phyloP scores from a whole-genome alignment of 2,113 vertebrate species.

The Jacana jacana region DNA sequence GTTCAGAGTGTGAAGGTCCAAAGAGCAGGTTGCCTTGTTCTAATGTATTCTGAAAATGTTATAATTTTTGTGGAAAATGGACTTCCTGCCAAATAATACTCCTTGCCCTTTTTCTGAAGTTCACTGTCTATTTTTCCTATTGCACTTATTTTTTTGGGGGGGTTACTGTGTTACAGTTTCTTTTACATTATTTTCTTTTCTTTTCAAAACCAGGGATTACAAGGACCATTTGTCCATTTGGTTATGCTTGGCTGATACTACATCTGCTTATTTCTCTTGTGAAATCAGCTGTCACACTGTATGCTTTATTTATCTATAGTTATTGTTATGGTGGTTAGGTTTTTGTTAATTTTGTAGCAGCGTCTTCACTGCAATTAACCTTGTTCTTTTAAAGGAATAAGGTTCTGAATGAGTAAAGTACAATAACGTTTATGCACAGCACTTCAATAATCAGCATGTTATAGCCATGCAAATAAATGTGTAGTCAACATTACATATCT shows the following conservation, averaged over 20 bases:
- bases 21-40: neutral
- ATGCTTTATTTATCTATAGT: neutral
- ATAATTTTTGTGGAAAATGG: neutral
- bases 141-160: neutral
- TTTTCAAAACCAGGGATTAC: neutral
- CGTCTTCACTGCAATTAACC: neutral
- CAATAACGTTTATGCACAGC: neutral
- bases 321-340: neutral
- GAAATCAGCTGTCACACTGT: neutral
- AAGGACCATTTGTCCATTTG: neutral
- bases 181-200: neutral
- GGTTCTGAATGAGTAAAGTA: neutral
- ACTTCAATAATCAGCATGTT: neutral
- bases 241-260: neutral
- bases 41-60: neutral
- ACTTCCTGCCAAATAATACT: no score
- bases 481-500: neutral
- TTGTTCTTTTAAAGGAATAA: neutral
- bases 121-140: neutral
- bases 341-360: neutral
- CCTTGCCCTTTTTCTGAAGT: neutral
- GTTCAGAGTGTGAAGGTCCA: neutral
- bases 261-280: neutral
- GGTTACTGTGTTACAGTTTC: neutral
- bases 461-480: neutral